Percentiles rank a stretch among this genome's conserved stretches.
Conservation (phyloP, 2,113 vertebrate genomes). For the Ceyx cyanopectus region DNA sequence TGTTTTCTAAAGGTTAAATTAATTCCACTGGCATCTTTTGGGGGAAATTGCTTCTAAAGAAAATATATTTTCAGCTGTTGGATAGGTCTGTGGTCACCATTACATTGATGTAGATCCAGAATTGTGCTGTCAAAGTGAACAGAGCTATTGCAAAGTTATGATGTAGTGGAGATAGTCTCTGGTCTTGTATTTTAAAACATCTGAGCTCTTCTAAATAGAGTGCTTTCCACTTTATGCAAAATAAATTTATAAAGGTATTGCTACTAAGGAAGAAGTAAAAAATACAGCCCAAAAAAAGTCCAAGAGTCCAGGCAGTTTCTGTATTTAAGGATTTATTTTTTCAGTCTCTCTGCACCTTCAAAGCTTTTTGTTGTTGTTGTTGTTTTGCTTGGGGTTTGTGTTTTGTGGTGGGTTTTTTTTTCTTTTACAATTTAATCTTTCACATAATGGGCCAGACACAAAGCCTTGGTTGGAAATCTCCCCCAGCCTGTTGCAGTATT, state of each 20-base stretch:
- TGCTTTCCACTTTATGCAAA: not conserved
- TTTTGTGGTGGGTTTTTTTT: not conserved
- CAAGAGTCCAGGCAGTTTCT: not conserved
- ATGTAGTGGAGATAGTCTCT: not conserved
- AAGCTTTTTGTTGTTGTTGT: not conserved
- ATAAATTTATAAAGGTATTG: not conserved
- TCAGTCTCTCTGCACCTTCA: slow-evolving; percentile 6
- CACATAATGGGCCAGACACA: slow-evolving; percentile 52
- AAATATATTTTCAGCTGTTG: not conserved
- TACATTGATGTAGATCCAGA: not conserved
- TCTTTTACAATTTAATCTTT: slow-evolving; percentile 60
- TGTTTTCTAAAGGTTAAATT: not conserved
- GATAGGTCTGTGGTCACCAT: not conserved
- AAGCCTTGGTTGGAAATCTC: slow-evolving; percentile 54
- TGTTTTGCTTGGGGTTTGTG: not conserved
- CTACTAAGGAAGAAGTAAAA: not conserved
- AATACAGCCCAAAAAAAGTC: not conserved
- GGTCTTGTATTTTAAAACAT: not conserved
- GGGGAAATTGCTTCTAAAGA: not conserved
- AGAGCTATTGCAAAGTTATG: not conserved
- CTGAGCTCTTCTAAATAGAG: not conserved
- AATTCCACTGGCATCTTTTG: not conserved
- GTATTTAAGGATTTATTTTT: slow-evolving; percentile 8
- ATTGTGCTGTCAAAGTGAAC: not conserved
- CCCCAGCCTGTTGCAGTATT: slow-evolving; percentile 60